These are phyloP conservation scores for Aphidoletes aphidimyza DNA, from an alignment of 2,888 invertebrate species.

Conservation along the genomic window DNA sequence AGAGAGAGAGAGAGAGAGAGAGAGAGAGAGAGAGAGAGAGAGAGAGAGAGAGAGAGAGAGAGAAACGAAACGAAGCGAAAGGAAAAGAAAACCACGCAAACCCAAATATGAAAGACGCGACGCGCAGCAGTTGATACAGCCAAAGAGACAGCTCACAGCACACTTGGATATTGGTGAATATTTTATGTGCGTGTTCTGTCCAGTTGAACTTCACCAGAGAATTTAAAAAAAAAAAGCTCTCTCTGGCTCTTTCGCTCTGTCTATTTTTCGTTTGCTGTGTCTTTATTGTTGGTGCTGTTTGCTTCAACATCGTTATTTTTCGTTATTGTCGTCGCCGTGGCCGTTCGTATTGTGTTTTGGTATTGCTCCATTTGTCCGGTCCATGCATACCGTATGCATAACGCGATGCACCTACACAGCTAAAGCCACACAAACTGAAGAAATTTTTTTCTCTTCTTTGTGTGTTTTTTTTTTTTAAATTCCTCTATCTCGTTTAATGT, in stretches of 20 bases:
- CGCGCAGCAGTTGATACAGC: neutral
- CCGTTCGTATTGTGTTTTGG: constrained; percentile 5
- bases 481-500: constrained; percentile 23
- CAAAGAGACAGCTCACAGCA: neutral
- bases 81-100: neutral
- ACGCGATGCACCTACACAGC: constrained; percentile 5
- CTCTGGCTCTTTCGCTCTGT: too few relatives aligned
- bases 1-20: neutral
- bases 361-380: constrained; percentile 30
- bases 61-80: neutral
- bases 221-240: neutral
- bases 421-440: neutral
- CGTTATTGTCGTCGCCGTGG: neutral
- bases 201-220: neutral
- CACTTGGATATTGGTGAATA: constrained; percentile 14
- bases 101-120: neutral
- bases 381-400: neutral
- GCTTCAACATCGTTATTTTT: neutral
- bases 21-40: neutral
- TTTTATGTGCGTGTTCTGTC: constrained; percentile 26
- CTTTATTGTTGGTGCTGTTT: too few relatives aligned
- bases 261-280: too few relatives aligned
- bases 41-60: neutral
- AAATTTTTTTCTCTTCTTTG: too few relatives aligned
- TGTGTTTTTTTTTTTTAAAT: too few relatives aligned